These are phyloP conservation scores for Tachina grossa DNA, from an alignment of 2,888 invertebrate genomes.

Conservation along the genomic window DNA sequence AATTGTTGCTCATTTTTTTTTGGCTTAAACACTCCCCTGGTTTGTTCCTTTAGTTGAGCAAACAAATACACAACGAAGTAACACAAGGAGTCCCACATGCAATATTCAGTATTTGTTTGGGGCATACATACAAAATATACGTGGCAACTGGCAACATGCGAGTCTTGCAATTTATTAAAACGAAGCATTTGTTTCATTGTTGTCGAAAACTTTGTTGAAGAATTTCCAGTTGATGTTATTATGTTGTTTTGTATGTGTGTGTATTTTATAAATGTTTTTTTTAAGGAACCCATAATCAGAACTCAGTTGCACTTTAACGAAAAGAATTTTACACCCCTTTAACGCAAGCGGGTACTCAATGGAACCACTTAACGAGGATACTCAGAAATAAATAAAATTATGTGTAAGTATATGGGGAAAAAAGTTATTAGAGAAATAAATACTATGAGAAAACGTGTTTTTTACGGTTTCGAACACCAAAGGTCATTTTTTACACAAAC, in stretches of 20 bases:
- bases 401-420: neutral
- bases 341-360: constrained; percentile 21
- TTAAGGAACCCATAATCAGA: constrained; percentile 41
- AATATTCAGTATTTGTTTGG: too few species aligned
- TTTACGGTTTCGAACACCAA: too few species aligned
- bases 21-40: neutral
- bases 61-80: too few species aligned
- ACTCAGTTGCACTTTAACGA: constrained; percentile 11
- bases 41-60: neutral
- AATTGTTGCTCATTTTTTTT: constrained; percentile 30
- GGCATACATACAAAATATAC: neutral
- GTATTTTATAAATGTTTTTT: constrained; percentile 5
- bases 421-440: too few species aligned
- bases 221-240: neutral
- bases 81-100: too few species aligned
- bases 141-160: neutral
- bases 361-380: constrained; percentile 15
- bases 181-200: neutral
- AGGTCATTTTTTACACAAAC: too few species aligned
- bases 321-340: constrained; percentile 5
- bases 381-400: neutral
- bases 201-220: neutral
- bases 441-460: too few species aligned
- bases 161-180: neutral
- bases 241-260: neutral